Evolutionary conservation across 2,113 vertebrate genomes (phyloP).

Genomic region (Pavo muticus): DNA sequence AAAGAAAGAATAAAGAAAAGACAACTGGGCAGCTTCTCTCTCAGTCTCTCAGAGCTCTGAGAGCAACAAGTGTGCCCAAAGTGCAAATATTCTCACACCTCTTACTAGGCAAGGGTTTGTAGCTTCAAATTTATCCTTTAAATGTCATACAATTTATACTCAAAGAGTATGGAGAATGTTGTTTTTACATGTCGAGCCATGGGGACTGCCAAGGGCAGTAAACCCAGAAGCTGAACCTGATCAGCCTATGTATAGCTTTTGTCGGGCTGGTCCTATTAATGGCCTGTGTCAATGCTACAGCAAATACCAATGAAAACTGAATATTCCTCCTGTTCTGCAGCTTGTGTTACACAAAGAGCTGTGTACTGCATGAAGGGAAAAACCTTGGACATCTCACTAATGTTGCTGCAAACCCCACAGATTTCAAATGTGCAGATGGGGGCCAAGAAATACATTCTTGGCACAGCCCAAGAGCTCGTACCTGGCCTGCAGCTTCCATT

Average conservation of each 20-base stretch:
- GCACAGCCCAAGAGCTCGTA: not conserved
- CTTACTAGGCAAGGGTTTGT: not conserved
- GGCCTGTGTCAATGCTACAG: constrained; percentile 13
- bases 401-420: not conserved
- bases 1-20: not conserved
- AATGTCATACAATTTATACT: not conserved
- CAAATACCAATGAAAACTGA: constrained; percentile 24
- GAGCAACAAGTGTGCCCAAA: not conserved
- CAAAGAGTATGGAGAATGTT: not conserved
- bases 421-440: not conserved
- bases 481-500: not conserved
- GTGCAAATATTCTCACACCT: not conserved
- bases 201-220: not conserved
- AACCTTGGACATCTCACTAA: not conserved
- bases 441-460: not conserved
- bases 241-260: not conserved
- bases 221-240: not conserved
- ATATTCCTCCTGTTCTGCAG: constrained; percentile 67
- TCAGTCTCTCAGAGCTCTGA: not conserved
- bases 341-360: constrained; percentile 68
- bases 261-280: constrained; percentile 49
- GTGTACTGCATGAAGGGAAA: constrained; percentile 50
- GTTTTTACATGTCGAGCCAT: not conserved
- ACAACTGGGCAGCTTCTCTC: not conserved
- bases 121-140: not conserved